These are phyloP conservation scores for Acleris laterana DNA, from an alignment of 2,888 invertebrate species.

Conservation along the genomic window DNA sequence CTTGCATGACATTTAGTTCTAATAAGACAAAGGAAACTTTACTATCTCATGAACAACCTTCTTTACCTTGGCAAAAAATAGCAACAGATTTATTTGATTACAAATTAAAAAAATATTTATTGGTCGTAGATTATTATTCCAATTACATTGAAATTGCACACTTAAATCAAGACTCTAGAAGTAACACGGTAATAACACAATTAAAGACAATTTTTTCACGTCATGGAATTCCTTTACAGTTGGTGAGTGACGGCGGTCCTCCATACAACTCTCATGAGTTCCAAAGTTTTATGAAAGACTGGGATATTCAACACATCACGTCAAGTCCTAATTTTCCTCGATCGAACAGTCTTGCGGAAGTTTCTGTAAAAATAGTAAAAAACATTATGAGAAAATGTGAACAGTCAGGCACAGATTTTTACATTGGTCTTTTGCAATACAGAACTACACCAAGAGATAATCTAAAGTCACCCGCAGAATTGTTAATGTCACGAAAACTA, in stretches of 20 bases:
- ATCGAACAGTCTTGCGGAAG: not conserved
- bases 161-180: no score
- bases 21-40: no score
- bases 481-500: not conserved
- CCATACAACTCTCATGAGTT: slow-evolving; percentile 18
- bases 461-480: no score
- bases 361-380: slow-evolving; percentile 1
- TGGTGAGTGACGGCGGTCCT: slow-evolving; percentile 15
- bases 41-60: no score
- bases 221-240: slow-evolving; percentile 1
- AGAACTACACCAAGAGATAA: slow-evolving; percentile 31
- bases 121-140: slow-evolving; percentile 21
- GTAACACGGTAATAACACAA: not conserved
- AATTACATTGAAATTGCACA: not conserved
- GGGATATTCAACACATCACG: slow-evolving; percentile 33
- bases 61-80: slow-evolving; percentile 11
- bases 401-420: slow-evolving; percentile 29
- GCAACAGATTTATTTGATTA: slow-evolving; percentile 20
- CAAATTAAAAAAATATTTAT: slow-evolving; percentile 18
- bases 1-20: no score
- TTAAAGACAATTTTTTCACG: slow-evolving; percentile 7
- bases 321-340: slow-evolving; percentile 32
- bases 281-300: slow-evolving; percentile 9
- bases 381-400: slow-evolving; percentile 16
- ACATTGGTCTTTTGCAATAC: slow-evolving; percentile 33